These are phyloP conservation scores for Heliconius congener DNA, from an alignment of 1,140 invertebrate genomes.

Conservation along the genomic window DNA sequence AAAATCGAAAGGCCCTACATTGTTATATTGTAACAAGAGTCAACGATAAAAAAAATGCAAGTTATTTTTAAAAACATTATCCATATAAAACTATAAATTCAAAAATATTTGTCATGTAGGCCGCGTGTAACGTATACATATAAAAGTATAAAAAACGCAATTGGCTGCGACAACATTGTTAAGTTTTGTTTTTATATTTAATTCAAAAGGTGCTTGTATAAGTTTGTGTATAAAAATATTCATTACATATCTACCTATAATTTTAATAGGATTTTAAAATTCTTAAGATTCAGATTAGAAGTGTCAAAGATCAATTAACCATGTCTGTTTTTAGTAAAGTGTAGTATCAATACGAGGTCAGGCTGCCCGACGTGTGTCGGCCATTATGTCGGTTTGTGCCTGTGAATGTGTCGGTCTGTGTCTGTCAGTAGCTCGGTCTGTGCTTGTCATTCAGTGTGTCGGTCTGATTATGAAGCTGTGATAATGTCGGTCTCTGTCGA, in stretches of 20 bases:
- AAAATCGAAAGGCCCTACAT: neutral
- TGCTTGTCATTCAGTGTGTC: neutral
- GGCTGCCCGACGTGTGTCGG: neutral
- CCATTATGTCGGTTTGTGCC: neutral
- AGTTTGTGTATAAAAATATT: slow-evolving; percentile 7
- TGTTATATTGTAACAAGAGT: neutral
- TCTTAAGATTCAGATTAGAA: neutral
- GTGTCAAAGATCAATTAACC: neutral
- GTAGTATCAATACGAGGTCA: neutral
- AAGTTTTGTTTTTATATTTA: neutral
- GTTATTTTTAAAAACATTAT: neutral
- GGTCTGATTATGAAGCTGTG: neutral
- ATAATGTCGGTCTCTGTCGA: neutral
- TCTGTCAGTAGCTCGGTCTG: neutral
- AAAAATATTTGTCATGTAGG: neutral
- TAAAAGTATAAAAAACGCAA: slow-evolving; percentile 4
- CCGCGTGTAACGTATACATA: slow-evolving; percentile 6
- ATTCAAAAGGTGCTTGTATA: slow-evolving; percentile 3
- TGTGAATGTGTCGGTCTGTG: neutral
- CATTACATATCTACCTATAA: neutral
- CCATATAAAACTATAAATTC: slow-evolving; percentile 11
- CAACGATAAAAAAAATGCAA: neutral
- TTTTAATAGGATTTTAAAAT: neutral
- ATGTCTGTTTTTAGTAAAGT: neutral
- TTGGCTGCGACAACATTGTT: neutral